phyloP scores from a whole-genome alignment of 2,797 vertebrate genomes.

The Rhinophrynus dorsalis region DNA sequence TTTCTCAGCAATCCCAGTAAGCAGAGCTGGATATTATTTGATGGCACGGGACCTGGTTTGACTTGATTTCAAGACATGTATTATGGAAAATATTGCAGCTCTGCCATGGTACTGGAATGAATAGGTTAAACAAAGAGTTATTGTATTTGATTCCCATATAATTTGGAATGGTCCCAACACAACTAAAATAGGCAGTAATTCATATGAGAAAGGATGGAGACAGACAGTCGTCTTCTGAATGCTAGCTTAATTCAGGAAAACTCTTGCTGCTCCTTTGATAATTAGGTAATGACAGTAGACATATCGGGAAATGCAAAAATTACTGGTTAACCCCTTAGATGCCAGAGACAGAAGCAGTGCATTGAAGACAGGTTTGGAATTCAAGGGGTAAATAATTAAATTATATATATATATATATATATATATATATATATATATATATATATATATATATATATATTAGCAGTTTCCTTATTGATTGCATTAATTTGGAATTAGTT shows the following conservation, averaged over 20 bases:
- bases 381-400: too few relatives aligned
- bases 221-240: slow-evolving; percentile 42
- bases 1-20: slow-evolving; percentile 62
- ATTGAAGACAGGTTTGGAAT: too few relatives aligned
- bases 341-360: too few relatives aligned
- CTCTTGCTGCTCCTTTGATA: slow-evolving; percentile 33
- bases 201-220: slow-evolving; percentile 45
- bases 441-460: too few relatives aligned
- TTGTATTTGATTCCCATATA: slow-evolving; percentile 33
- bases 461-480: too few relatives aligned
- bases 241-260: slow-evolving; percentile 36
- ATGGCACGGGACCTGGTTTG: slow-evolving; percentile 5
- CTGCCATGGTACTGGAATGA: slow-evolving; percentile 15
- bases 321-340: too few relatives aligned
- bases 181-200: slow-evolving; percentile 35
- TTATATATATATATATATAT: too few relatives aligned
- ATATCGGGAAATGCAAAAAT: slow-evolving; percentile 24
- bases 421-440: too few relatives aligned
- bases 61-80: slow-evolving; percentile 38
- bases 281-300: slow-evolving; percentile 42
- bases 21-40: slow-evolving; percentile 51
- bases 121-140: slow-evolving; percentile 44
- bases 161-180: slow-evolving; percentile 23
- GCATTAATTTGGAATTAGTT: too few relatives aligned
- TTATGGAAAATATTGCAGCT: slow-evolving; percentile 14